These are phyloP conservation scores for Astreopora myriophthalma DNA, from an alignment of 64 coral and sea anemone species.

Conservation along the genomic window DNA sequence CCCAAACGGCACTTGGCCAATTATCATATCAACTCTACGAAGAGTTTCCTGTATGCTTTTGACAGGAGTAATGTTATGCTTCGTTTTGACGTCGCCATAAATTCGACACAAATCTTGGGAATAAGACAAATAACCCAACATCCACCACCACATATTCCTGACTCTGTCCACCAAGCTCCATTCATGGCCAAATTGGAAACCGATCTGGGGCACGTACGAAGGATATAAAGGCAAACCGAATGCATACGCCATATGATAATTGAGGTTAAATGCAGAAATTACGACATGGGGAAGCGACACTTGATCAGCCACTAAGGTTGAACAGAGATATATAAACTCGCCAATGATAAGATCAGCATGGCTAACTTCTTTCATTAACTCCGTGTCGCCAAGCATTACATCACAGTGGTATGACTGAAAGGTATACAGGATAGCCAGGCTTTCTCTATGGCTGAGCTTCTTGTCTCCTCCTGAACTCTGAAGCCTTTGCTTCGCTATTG, in stretches of 20 bases:
- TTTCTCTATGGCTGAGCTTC: not conserved
- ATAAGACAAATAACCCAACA: not conserved
- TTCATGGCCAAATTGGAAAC: not conserved
- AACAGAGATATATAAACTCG: slow-evolving; percentile 21
- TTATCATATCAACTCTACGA: slow-evolving; percentile 55
- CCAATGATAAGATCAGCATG: slow-evolving; percentile 36
- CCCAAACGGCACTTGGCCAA: slow-evolving; percentile 27
- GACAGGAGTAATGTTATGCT: slow-evolving; percentile 54
- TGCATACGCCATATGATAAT: not conserved
- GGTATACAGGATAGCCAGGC: not conserved
- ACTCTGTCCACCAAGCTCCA: slow-evolving; percentile 37
- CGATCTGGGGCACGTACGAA: slow-evolving; percentile 25
- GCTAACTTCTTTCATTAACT: slow-evolving; percentile 1
- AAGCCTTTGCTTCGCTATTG: not conserved
- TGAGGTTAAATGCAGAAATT: not conserved
- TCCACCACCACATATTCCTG: not conserved
- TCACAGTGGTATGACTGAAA: not conserved
- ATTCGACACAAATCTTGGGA: not conserved
- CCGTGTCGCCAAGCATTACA: not conserved
- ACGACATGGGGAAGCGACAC: slow-evolving; percentile 34
- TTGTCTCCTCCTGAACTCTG: not conserved
- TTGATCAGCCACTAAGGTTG: slow-evolving; percentile 29
- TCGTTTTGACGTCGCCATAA: slow-evolving; percentile 27
- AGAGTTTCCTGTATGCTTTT: slow-evolving; percentile 51
- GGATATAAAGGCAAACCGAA: not conserved